Evolutionary conservation across 2,797 vertebrate genomes (phyloP).

Genomic region (Podarcis lilfordi): DNA sequence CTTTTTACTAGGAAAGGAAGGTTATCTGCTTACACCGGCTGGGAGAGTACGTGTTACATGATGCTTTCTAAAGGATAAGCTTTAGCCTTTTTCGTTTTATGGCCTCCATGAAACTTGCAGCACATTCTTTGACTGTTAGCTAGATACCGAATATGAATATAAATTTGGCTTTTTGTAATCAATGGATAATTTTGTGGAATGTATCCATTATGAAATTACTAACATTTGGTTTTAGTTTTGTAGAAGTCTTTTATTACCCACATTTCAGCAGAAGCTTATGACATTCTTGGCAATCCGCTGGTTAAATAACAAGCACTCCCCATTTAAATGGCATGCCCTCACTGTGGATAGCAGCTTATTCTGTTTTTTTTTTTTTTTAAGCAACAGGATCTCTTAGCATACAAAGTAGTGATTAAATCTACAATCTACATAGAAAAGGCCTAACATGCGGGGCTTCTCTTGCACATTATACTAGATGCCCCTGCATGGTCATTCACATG

Average conservation of each 20-base stretch:
- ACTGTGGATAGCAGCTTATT: neutral
- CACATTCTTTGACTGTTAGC: slow-evolving; percentile 2
- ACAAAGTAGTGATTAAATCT: neutral
- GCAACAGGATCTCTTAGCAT: neutral
- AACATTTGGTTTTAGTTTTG: slow-evolving; percentile 30
- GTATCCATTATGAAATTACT: slow-evolving; percentile 24
- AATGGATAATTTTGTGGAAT: slow-evolving; percentile 15
- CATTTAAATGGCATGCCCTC: neutral
- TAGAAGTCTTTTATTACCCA: neutral
- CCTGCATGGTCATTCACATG: neutral
- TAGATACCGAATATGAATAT: neutral
- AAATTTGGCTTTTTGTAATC: slow-evolving; percentile 33
- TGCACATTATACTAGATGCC: neutral
- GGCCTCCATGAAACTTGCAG: neutral
- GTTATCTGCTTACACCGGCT: slow-evolving; percentile 38
- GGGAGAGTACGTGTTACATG: slow-evolving; percentile 16
- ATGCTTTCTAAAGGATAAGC: slow-evolving; percentile 43
- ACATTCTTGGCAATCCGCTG: neutral
- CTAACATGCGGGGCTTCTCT: neutral
- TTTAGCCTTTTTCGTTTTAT: neutral
- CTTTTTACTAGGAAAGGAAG: slow-evolving; percentile 28
- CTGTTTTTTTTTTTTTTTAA: neutral
- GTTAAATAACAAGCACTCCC: neutral
- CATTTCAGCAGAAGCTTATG: neutral
- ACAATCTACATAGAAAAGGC: neutral